A percentile compares a stretch with the other conserved stretches of the same genome.
These are phyloP conservation scores for Gryllus bimaculatus DNA, from an alignment of 1,140 invertebrate species.

Conservation along the genomic window DNA sequence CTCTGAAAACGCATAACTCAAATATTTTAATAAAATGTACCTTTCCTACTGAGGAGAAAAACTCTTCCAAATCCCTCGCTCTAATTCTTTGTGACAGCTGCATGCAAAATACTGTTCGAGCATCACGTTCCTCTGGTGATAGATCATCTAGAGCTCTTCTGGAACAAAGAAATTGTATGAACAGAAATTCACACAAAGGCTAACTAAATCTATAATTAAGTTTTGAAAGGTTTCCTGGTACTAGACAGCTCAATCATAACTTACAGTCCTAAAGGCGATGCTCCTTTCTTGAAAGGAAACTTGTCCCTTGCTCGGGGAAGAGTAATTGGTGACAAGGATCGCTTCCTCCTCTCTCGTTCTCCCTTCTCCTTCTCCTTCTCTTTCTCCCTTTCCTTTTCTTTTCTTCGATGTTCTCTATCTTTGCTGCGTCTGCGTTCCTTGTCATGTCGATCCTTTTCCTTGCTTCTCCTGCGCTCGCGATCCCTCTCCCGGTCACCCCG, in stretches of 20 bases:
- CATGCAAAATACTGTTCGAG: constrained; percentile 97
- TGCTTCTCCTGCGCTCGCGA: constrained; percentile 33
- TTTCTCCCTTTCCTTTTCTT: constrained; percentile 38
- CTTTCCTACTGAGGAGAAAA: constrained; percentile 97
- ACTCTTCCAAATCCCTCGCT: constrained; percentile 94
- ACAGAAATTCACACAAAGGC: background rate
- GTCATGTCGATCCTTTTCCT: constrained; percentile 23
- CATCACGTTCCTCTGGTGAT: constrained; percentile 95
- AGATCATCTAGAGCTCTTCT: constrained; percentile 51
- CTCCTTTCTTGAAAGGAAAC: constrained; percentile 20
- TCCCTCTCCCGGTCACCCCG: constrained; percentile 33
- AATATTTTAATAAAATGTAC: constrained; percentile 39
- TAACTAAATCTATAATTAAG: background rate
- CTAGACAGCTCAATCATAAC: background rate
- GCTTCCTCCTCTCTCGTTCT: constrained; percentile 26
- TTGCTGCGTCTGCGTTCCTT: background rate
- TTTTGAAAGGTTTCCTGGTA: background rate
- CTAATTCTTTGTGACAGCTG: constrained; percentile 89
- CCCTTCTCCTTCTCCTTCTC: constrained; percentile 30
- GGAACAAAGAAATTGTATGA: background rate
- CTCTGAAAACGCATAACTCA: background rate
- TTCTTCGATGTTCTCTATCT: constrained; percentile 16
- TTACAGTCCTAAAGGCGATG: constrained; percentile 26
- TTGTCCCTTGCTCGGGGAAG: constrained; percentile 16
- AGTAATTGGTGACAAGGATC: constrained; percentile 24